These are phyloP conservation scores for Sarcophaga caerulescens DNA, from an alignment of 2,888 invertebrate species.

Conservation along the genomic window DNA sequence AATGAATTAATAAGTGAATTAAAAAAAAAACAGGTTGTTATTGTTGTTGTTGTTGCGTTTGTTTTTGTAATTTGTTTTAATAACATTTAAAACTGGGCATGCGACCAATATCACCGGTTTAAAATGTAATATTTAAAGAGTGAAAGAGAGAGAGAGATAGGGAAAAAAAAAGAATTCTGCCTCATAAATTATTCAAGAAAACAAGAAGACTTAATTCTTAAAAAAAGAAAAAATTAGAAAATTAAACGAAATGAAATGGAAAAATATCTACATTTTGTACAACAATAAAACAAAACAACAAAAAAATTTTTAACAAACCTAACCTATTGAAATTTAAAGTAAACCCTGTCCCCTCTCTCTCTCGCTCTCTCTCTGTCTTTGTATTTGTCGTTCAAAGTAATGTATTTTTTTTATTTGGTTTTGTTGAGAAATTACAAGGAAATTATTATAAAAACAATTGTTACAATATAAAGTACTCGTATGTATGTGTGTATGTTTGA, in stretches of 20 bases:
- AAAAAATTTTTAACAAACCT: conserved; percentile 24
- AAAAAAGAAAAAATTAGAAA: too few relatives aligned
- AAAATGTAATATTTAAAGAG: conserved; percentile 12
- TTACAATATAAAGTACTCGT: too few relatives aligned
- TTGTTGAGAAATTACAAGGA: conserved; percentile 50
- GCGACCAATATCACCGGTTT: conserved; percentile 42
- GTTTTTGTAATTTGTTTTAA: not conserved
- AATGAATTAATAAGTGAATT: conserved; percentile 40
- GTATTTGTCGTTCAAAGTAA: conserved; percentile 4
- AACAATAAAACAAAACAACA: conserved; percentile 11
- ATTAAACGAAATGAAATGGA: conserved; percentile 13
- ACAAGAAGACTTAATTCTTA: conserved; percentile 29
- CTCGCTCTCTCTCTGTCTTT: not conserved
- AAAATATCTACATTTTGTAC: not conserved
- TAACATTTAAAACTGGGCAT: not conserved
- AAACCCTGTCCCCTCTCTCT: too few relatives aligned
- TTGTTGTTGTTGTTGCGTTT: conserved; percentile 1
- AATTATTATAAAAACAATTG: conserved; percentile 36
- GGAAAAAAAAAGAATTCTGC: conserved; percentile 20
- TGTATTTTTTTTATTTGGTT: not conserved
- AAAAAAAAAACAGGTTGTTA: not conserved
- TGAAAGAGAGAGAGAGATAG: not conserved
- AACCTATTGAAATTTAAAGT: not conserved
- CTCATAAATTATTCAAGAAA: conserved; percentile 54
- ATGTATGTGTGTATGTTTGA: too few relatives aligned